A percentile compares a stretch with the other conserved stretches of the same genome.
These are phyloP conservation scores for Siderastrea siderea DNA, from an alignment of 92 coral and sea anemone species.

Conservation along the genomic window DNA sequence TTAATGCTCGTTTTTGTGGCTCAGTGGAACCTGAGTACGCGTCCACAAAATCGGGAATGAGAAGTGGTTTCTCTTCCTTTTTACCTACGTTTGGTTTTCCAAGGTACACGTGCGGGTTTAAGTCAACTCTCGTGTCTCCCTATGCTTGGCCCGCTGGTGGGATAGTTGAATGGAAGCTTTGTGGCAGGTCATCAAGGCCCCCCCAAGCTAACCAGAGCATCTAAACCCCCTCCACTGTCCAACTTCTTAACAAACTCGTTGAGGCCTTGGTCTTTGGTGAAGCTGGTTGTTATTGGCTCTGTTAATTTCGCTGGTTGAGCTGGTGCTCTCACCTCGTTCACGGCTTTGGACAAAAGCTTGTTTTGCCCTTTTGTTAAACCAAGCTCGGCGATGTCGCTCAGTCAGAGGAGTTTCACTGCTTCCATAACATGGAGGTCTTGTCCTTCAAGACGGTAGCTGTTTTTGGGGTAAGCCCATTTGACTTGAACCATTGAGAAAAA, in stretches of 20 bases:
- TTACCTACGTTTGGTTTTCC: conserved; percentile 7
- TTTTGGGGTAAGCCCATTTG: too few relatives aligned
- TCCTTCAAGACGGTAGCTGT: not conserved
- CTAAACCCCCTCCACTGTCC: not conserved
- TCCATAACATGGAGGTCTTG: too few relatives aligned
- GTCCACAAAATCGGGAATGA: conserved; percentile 23
- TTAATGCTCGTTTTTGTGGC: conserved; percentile 16
- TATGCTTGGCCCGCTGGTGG: not conserved
- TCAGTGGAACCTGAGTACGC: conserved; percentile 8
- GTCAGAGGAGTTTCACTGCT: too few relatives aligned
- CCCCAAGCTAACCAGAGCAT: not conserved
- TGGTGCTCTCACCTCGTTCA: too few relatives aligned
- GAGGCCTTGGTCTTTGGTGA: conserved; percentile 5
- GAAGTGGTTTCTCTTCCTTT: conserved; percentile 11
- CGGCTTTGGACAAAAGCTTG: too few relatives aligned
- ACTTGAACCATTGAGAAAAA: too few relatives aligned
- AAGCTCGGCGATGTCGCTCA: too few relatives aligned
- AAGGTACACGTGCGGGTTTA: conserved; percentile 31
- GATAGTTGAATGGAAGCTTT: not conserved
- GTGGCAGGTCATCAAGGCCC: not conserved
- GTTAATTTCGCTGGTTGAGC: too few relatives aligned
- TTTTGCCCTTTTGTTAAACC: too few relatives aligned
- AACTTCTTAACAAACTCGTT: not conserved
- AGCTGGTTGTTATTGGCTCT: not conserved
- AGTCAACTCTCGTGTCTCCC: conserved; percentile 9